Percentiles rank a stretch among this genome's conserved stretches.
Conservation (phyloP, 2,113 vertebrate genomes). For the Myxocyprinus asiaticus region DNA sequence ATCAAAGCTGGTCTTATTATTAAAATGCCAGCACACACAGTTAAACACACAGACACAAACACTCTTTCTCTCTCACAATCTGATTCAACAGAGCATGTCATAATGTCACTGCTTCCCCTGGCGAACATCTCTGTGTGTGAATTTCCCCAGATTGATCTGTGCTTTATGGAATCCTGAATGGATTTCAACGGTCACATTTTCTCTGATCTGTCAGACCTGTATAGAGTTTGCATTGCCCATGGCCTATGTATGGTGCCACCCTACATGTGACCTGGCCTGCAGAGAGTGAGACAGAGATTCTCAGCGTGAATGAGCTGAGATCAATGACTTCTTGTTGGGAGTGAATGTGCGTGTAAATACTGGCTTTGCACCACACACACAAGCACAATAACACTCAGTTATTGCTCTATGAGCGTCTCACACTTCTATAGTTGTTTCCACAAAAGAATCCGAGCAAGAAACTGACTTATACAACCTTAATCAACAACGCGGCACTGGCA, state of each 20-base stretch:
- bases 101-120: neutral
- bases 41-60: neutral
- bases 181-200: neutral
- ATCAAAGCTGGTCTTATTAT: slow-evolving; percentile 22
- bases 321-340: slow-evolving; percentile 18
- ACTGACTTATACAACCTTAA: slow-evolving; percentile 14
- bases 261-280: slow-evolving; percentile 11
- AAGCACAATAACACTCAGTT: slow-evolving; percentile 9
- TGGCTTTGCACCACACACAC: too few relatives aligned
- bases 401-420: neutral
- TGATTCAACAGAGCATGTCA: neutral
- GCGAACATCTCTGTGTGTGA: neutral
- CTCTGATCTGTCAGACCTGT: neutral
- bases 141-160: neutral
- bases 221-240: neutral
- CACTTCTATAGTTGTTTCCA: slow-evolving; percentile 16
- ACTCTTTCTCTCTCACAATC: neutral
- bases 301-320: neutral
- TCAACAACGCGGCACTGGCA: slow-evolving; percentile 23
- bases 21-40: slow-evolving; percentile 5
- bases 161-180: neutral
- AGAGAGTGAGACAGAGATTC: neutral
- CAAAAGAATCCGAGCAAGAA: neutral
- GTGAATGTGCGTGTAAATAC: neutral
- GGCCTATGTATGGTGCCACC: neutral